phyloP scores from a whole-genome alignment of 2,888 invertebrate genomes.

The Drosophila mimica region DNA sequence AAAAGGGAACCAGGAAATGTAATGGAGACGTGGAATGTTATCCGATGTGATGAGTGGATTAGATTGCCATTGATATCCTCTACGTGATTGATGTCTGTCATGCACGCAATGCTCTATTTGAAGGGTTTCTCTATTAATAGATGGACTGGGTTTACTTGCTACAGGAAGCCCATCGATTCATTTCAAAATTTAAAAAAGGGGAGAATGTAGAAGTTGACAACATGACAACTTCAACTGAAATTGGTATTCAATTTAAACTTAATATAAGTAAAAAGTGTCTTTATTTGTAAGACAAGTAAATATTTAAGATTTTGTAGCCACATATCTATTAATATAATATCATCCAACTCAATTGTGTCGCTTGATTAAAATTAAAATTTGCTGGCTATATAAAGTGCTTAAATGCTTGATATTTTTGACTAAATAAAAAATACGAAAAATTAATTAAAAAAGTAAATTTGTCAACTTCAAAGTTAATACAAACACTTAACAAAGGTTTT shows the following conservation, averaged over 20 bases:
- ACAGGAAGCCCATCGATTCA: background rate
- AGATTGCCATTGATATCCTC: constrained; percentile 35
- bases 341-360: background rate
- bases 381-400: background rate
- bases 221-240: background rate
- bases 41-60: constrained; percentile 46
- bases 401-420: background rate
- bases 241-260: background rate
- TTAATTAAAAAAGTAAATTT: background rate
- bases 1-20: background rate
- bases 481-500: background rate
- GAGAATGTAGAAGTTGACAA: background rate
- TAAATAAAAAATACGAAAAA: background rate
- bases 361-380: background rate
- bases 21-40: constrained; percentile 2
- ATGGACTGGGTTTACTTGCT: background rate
- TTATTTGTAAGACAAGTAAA: background rate
- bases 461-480: background rate
- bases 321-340: background rate
- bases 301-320: background rate
- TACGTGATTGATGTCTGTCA: constrained; percentile 21
- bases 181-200: background rate
- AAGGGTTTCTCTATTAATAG: background rate
- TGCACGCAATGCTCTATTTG: background rate
- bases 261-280: background rate